These are phyloP conservation scores for Tenthredo scrophulariae DNA, from an alignment of 2,888 invertebrate species.

Conservation along the genomic window DNA sequence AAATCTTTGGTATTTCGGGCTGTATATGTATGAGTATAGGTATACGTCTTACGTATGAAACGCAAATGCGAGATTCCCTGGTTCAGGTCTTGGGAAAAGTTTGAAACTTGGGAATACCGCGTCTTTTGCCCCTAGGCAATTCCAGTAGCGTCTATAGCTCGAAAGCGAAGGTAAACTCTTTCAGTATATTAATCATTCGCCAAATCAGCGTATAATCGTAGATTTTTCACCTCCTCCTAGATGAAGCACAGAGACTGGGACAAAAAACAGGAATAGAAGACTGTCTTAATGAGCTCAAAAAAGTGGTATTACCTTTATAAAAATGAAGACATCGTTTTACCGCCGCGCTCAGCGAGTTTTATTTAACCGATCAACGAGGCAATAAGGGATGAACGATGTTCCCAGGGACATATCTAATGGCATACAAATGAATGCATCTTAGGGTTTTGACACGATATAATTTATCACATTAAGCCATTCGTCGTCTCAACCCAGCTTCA, in stretches of 20 bases:
- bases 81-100: conserved; percentile 61
- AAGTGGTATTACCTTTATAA: background rate
- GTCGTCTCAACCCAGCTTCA: conserved; percentile 1
- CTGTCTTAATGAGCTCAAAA: conserved; percentile 6
- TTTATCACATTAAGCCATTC: conserved; percentile 69
- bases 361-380: conserved; percentile 42
- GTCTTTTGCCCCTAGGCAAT: conserved; percentile 70
- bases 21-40: conserved; percentile 65
- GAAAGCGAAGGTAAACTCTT: background rate
- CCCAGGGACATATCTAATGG: conserved; percentile 76
- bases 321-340: conserved; percentile 47
- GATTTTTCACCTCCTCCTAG: background rate
- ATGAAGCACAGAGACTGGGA: background rate
- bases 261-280: conserved; percentile 26
- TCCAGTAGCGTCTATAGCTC: conserved; percentile 62
- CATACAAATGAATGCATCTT: conserved; percentile 77
- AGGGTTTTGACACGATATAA: conserved; percentile 75
- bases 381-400: conserved; percentile 74
- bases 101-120: conserved; percentile 71
- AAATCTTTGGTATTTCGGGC: conserved; percentile 71
- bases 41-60: conserved; percentile 55
- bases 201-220: background rate
- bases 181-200: background rate
- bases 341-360: conserved; percentile 31
- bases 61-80: conserved; percentile 61